phyloP scores from a whole-genome alignment of 2,888 invertebrate species.

The Zootermopsis nevadensis region DNA sequence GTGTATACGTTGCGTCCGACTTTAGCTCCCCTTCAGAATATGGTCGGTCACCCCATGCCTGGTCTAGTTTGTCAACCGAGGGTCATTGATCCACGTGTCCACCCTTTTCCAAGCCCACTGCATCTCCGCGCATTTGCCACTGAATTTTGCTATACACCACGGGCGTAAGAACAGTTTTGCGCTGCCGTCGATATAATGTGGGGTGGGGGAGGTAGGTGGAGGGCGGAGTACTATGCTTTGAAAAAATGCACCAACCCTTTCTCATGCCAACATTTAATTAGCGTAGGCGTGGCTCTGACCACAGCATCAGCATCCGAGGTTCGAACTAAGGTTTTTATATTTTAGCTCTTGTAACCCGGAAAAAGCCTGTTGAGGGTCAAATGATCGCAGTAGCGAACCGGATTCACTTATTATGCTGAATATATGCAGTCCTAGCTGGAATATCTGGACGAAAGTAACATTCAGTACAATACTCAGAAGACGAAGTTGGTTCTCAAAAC shows the following conservation, averaged over 20 bases:
- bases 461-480: too few relatives aligned
- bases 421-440: not conserved
- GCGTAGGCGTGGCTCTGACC: constrained; percentile 34
- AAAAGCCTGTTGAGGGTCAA: constrained; percentile 9
- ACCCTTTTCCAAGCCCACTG: constrained; percentile 28
- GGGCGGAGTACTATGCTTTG: not conserved
- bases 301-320: constrained; percentile 38
- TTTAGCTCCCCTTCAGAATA: not conserved
- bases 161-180: not conserved
- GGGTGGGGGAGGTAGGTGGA: too few relatives aligned
- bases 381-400: constrained; percentile 10
- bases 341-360: constrained; percentile 3
- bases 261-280: constrained; percentile 16
- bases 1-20: too few relatives aligned
- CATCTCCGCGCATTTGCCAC: constrained; percentile 21
- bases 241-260: constrained; percentile 24
- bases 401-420: constrained; percentile 7
- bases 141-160: not conserved
- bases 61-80: not conserved
- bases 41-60: constrained; percentile 22
- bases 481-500: too few relatives aligned
- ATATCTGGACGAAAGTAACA: too few relatives aligned
- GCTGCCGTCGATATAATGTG: too few relatives aligned
- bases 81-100: constrained; percentile 37
- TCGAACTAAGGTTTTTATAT: constrained; percentile 38